Conservation (phyloP, 2,113 vertebrate species). For the Apteryx mantelli region DNA sequence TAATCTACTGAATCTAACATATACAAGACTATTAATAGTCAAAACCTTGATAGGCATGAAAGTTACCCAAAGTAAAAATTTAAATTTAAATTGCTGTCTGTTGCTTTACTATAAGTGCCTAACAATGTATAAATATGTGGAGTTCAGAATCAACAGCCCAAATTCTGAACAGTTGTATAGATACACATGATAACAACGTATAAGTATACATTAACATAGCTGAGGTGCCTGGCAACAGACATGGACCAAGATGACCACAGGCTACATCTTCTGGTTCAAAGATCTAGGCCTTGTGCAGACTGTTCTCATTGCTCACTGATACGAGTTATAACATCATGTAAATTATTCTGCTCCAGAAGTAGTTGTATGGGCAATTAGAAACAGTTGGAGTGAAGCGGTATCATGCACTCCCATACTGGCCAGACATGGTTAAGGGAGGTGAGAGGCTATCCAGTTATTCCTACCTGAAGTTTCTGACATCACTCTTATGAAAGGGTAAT, state of each 20-base stretch:
- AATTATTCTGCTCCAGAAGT: not conserved
- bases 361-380: not conserved
- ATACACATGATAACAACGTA: not conserved
- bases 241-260: not conserved
- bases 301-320: not conserved
- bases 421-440: not conserved
- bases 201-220: not conserved
- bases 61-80: not conserved
- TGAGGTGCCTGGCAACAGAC: not conserved
- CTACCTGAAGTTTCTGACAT: not conserved
- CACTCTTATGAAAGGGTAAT: not conserved
- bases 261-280: not conserved
- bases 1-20: not conserved
- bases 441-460: not conserved
- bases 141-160: not conserved
- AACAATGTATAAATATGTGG: not conserved
- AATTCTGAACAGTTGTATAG: not conserved
- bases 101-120: not conserved
- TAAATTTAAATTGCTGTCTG: not conserved
- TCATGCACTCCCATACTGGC: not conserved
- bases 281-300: not conserved
- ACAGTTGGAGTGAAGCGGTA: not conserved
- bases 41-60: not conserved
- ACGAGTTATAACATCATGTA: not conserved
- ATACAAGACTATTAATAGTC: not conserved